Conservation (phyloP, 2,113 vertebrate species). For the Hydrochoerus hydrochaeris region DNA sequence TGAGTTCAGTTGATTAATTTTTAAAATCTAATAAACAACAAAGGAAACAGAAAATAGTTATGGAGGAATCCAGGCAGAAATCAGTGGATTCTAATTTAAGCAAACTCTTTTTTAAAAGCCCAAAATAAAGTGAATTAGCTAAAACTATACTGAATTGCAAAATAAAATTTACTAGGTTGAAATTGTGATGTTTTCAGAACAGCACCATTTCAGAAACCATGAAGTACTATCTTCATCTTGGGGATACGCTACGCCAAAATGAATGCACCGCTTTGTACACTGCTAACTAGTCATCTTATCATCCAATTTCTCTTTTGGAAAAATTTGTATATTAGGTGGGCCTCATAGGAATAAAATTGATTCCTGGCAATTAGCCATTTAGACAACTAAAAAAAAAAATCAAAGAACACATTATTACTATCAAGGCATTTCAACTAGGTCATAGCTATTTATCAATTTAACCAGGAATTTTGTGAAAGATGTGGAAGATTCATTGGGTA, state of each 20-base stretch:
- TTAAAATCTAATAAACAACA: neutral
- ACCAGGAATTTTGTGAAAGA: slow-evolving; percentile 38
- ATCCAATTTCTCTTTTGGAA: slow-evolving; percentile 57
- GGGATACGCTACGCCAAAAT: neutral
- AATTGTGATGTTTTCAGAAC: neutral
- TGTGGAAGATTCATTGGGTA: neutral
- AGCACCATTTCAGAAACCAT: neutral
- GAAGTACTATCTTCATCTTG: neutral
- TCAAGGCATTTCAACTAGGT: neutral
- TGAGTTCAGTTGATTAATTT: neutral
- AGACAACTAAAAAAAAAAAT: slow-evolving; percentile 33
- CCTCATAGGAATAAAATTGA: slow-evolving; percentile 48
- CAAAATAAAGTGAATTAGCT: slow-evolving; percentile 17
- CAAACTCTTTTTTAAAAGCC: too few relatives aligned
- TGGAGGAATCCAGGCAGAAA: neutral
- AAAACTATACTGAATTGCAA: neutral
- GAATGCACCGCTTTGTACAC: neutral
- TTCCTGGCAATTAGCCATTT: slow-evolving; percentile 52
- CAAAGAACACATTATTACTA: neutral
- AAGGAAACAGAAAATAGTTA: neutral
- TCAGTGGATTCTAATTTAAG: neutral
- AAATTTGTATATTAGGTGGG: slow-evolving; percentile 45
- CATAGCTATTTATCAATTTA: neutral
- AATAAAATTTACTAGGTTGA: neutral
- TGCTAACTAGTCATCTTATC: slow-evolving; percentile 41